These are phyloP conservation scores for Setipinna tenuifilis DNA, from an alignment of 2,797 vertebrate genomes.

Conservation along the genomic window DNA sequence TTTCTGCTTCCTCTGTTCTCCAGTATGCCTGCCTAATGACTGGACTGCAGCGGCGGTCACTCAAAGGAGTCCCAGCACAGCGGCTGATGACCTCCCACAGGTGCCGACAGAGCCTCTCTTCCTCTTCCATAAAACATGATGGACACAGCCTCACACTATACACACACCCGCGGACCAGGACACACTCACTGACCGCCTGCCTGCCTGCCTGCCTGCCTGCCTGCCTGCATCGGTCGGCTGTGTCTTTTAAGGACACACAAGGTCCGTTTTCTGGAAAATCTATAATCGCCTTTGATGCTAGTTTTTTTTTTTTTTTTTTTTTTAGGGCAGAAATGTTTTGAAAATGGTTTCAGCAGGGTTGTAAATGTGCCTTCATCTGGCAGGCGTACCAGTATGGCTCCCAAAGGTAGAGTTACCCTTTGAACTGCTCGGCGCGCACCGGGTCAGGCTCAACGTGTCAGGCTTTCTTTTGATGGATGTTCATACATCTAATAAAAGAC, in stretches of 20 bases:
- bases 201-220: not conserved
- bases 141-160: not conserved
- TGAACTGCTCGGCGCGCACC: not conserved
- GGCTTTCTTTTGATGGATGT: conserved; percentile 7
- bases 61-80: not conserved
- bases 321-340: conserved; percentile 45
- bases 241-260: not conserved
- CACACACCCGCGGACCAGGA: not conserved
- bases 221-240: not conserved
- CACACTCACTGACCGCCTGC: too few species aligned
- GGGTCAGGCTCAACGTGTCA: conserved; percentile 7
- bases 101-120: not conserved
- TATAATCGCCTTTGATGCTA: conserved; percentile 42
- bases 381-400: conserved; percentile 53
- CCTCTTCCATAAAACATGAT: conserved; percentile 22
- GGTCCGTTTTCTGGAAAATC: conserved; percentile 52
- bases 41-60: conserved; percentile 54
- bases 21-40: conserved; percentile 67
- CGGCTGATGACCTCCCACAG: conserved; percentile 7
- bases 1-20: conserved; percentile 42
- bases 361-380: conserved; percentile 56
- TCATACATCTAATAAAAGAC: conserved; percentile 24
- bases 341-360: conserved; percentile 50
- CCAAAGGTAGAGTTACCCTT: conserved; percentile 62
- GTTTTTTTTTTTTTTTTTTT: conserved; percentile 25